phyloP scores from a whole-genome alignment of 2,797 vertebrate species.

The Acridotheres tristis region DNA sequence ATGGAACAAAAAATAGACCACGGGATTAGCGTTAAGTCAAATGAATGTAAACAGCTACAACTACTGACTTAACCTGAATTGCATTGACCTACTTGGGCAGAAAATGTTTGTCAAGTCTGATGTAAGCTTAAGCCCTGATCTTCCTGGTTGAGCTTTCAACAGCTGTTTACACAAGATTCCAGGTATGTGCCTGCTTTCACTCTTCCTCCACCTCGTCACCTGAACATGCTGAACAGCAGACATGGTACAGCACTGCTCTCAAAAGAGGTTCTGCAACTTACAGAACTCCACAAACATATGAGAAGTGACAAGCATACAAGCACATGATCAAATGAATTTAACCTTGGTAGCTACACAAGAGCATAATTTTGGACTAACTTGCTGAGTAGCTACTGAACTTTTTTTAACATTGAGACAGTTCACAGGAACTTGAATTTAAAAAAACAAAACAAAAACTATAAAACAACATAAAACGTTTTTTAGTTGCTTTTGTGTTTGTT shows the following conservation, averaged over 20 bases:
- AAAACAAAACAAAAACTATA: background rate
- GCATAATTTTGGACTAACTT: background rate
- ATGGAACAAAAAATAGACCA: constrained; percentile 33
- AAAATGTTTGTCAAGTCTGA: constrained; percentile 55
- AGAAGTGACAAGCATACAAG: background rate
- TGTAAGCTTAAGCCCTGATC: constrained; percentile 14
- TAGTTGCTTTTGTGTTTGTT: background rate
- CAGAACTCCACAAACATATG: fast-evolving
- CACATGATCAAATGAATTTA: background rate
- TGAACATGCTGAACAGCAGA: background rate
- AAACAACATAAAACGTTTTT: background rate
- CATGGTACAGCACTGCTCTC: background rate
- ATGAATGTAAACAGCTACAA: constrained; percentile 49
- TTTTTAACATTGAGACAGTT: background rate
- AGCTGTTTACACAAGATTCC: background rate
- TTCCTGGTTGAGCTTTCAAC: background rate
- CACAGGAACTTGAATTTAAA: background rate
- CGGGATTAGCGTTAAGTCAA: constrained; percentile 21
- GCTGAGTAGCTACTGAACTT: background rate
- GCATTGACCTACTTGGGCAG: constrained; percentile 61
- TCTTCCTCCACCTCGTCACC: background rate
- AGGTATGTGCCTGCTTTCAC: background rate
- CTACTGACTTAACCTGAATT: constrained; percentile 59
- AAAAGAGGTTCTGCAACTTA: background rate
- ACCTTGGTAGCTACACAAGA: background rate